Percentiles rank a stretch among this genome's conserved stretches.
Conservation (phyloP, 2,113 vertebrate genomes). For the Myanophis thanlyinensis region DNA sequence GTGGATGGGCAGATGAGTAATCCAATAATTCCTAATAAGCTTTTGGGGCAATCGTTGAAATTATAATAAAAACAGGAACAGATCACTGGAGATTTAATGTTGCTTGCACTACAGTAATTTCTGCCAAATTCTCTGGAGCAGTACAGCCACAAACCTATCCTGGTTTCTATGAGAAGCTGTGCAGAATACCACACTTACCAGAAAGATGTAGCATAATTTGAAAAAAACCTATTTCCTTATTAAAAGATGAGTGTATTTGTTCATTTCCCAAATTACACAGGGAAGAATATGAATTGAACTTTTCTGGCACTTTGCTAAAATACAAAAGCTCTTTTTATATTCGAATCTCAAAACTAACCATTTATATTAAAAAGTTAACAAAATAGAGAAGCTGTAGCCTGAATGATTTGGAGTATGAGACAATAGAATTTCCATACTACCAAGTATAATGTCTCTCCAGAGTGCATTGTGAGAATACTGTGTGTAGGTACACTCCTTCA, state of each 20-base stretch:
- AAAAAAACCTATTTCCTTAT: background rate
- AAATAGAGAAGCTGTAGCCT: background rate
- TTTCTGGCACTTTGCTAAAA: background rate
- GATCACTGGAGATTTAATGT: background rate
- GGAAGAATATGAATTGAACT: background rate
- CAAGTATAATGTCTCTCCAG: background rate
- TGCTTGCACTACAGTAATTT: background rate
- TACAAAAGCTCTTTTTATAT: background rate
- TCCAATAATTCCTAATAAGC: background rate
- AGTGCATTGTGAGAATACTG: background rate
- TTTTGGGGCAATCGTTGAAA: background rate
- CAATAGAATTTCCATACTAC: background rate
- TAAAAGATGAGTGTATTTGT: background rate
- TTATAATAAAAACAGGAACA: background rate
- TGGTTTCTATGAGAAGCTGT: background rate
- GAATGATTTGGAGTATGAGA: background rate
- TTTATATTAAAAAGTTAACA: background rate
- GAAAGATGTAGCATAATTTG: background rate
- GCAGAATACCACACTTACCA: background rate
- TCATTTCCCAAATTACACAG: background rate
- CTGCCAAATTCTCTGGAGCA: background rate
- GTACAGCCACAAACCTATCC: background rate
- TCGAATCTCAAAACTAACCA: background rate
- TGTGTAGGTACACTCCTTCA: background rate
- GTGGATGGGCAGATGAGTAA: background rate